These are phyloP conservation scores for Drosophila melanocephala DNA, from an alignment of 2,888 invertebrate genomes.

Conservation along the genomic window DNA sequence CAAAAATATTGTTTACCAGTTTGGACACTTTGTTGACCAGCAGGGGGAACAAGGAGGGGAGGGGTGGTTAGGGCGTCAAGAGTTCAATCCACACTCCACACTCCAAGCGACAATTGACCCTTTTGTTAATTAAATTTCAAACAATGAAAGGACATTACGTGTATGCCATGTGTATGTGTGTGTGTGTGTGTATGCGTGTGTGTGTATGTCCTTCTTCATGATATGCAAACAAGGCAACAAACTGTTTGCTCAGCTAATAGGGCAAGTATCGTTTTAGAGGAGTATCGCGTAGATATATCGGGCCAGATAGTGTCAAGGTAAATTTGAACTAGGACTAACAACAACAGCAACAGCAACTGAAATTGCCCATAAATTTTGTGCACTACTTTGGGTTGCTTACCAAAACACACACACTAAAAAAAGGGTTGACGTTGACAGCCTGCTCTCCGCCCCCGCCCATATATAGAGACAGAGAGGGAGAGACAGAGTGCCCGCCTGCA, in stretches of 20 bases:
- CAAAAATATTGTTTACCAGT: constrained; percentile 74
- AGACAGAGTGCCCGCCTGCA: constrained; percentile 53
- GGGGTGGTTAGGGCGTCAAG: constrained; percentile 1
- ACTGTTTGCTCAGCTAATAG: constrained; percentile 73
- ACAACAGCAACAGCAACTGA: constrained; percentile 38
- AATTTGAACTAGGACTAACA: constrained; percentile 34
- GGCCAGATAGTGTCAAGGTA: constrained; percentile 67
- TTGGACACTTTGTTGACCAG: constrained; percentile 40
- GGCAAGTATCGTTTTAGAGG: constrained; percentile 23
- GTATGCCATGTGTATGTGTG: constrained; percentile 27
- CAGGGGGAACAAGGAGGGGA: not conserved
- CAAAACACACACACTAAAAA: constrained; percentile 17
- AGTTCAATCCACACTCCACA: constrained; percentile 40
- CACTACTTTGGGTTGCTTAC: constrained; percentile 39
- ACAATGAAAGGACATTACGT: constrained; percentile 66
- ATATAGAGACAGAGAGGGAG: not conserved
- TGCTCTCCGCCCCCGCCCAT: constrained; percentile 27
- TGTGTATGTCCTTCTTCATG: constrained; percentile 42
- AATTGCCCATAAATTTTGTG: constrained; percentile 72
- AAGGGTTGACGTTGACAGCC: constrained; percentile 78
- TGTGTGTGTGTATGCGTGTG: constrained; percentile 23
- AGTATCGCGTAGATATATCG: constrained; percentile 61
- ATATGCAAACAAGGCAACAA: constrained; percentile 69
- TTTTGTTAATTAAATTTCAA: constrained; percentile 81
- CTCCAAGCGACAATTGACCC: constrained; percentile 77